These are phyloP conservation scores for Eulemur rubriventer DNA, from an alignment of 2,797 vertebrate species.

Conservation along the genomic window DNA sequence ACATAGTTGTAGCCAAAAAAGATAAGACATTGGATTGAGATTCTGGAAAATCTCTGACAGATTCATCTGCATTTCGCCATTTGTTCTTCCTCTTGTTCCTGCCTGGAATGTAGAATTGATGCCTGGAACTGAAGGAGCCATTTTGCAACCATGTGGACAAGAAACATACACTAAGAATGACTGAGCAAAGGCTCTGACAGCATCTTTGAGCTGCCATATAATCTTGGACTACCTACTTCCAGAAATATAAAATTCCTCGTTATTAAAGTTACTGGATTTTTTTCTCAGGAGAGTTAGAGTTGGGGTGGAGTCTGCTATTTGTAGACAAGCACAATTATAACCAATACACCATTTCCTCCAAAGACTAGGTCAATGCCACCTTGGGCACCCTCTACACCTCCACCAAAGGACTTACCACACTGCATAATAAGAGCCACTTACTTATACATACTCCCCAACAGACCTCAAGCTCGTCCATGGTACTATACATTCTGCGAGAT, in stretches of 20 bases:
- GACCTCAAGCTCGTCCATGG: not conserved
- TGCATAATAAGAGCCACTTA: not conserved
- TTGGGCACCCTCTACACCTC: not conserved
- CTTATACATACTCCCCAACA: rapidly evolving
- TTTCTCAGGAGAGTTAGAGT: not conserved
- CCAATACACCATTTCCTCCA: not conserved
- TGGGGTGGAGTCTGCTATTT: not conserved
- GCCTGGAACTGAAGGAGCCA: not conserved
- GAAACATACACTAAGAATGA: not conserved
- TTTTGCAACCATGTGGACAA: not conserved
- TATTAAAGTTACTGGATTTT: not conserved
- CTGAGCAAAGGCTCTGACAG: not conserved
- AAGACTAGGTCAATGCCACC: not conserved
- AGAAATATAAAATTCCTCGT: not conserved
- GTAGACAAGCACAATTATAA: not conserved
- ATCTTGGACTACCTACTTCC: not conserved
- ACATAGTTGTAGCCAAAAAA: not conserved
- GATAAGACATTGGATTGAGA: not conserved
- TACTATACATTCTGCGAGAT: not conserved
- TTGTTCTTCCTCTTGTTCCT: not conserved
- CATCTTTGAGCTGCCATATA: not conserved
- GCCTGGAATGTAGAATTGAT: not conserved
- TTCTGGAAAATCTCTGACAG: not conserved
- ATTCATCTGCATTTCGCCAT: not conserved
- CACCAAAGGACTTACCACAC: not conserved